Conservation (phyloP, 2,888 invertebrate species). For the Merodon equestris region DNA sequence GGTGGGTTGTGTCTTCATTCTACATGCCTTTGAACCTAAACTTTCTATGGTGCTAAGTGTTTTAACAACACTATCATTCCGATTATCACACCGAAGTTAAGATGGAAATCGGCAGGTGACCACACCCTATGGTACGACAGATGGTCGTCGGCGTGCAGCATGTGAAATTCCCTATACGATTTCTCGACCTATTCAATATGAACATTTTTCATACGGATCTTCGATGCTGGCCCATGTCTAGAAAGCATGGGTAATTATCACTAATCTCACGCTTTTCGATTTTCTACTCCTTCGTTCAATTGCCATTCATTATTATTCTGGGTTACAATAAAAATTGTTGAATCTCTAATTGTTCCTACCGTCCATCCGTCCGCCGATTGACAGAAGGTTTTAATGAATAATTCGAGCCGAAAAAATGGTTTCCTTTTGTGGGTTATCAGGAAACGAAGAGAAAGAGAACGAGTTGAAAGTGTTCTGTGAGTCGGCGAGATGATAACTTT, state of each 20-base stretch:
- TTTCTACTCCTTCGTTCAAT: neutral
- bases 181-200: neutral
- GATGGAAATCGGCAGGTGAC: slow-evolving; percentile 15
- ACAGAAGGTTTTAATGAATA: no score
- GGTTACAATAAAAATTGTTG: no score
- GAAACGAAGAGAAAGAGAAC: no score
- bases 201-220: slow-evolving; percentile 5
- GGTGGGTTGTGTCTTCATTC: no score
- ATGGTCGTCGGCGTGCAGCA: slow-evolving; percentile 5
- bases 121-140: slow-evolving; percentile 13
- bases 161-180: slow-evolving; percentile 27
- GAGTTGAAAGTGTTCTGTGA: no score
- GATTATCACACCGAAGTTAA: neutral
- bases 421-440: no score
- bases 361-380: no score
- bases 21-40: neutral
- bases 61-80: slow-evolving; percentile 11
- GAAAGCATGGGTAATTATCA: slow-evolving; percentile 23
- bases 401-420: no score
- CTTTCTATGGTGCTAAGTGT: slow-evolving; percentile 33
- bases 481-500: no score
- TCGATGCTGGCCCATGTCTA: neutral
- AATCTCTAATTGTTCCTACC: no score
- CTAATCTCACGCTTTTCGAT: slow-evolving; percentile 1
- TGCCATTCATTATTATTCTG: neutral